These are phyloP conservation scores for Julus scanicus DNA, from an alignment of 2,888 invertebrate genomes.

Conservation along the genomic window DNA sequence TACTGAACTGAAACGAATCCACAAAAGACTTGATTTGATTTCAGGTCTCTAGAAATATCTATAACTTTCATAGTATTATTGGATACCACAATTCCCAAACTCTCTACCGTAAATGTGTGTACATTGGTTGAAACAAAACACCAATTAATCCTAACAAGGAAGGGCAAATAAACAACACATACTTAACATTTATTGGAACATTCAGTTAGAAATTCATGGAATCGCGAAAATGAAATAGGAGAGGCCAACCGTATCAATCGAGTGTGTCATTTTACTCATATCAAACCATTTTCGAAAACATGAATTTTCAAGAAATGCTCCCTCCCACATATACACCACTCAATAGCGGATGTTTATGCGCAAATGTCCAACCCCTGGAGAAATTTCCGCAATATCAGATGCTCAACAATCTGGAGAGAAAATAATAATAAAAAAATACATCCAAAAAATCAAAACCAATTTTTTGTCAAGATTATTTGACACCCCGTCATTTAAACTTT, in stretches of 20 bases:
- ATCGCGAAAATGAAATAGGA: no score
- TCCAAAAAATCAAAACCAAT: not conserved
- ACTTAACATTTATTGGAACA: no score
- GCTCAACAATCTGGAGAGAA: not conserved
- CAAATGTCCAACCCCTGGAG: not conserved
- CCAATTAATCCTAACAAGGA: not conserved
- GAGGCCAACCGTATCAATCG: no score
- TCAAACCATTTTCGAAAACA: no score
- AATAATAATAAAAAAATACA: not conserved
- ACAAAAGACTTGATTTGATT: conserved; percentile 9
- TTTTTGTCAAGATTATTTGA: not conserved
- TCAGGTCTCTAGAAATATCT: not conserved
- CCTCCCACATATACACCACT: no score
- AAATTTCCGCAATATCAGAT: not conserved
- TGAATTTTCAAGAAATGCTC: not conserved
- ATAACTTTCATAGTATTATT: not conserved
- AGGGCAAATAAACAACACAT: not conserved
- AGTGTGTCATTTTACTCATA: no score
- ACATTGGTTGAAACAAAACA: not conserved
- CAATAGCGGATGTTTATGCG: not conserved
- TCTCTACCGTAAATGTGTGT: no score
- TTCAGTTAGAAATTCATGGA: no score
- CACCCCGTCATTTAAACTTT: not conserved
- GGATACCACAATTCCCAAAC: not conserved
- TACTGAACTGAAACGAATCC: not conserved